Base-by-base conservation (phyloP, 2,797 vertebrate species). In the Sardinella longiceps region DNA sequence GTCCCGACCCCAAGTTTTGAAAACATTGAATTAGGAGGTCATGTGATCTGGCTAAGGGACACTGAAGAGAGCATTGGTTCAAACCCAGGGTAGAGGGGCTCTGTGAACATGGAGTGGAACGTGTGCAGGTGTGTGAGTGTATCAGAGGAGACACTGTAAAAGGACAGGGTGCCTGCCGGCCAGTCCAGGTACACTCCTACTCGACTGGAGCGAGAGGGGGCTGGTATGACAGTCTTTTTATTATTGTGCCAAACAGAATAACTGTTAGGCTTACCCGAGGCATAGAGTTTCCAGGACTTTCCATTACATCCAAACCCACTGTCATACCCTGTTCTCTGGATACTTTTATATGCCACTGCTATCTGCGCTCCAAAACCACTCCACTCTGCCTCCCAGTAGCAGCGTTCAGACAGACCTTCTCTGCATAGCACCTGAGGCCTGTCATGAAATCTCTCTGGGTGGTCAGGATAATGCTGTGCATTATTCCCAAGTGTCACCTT, bases 61-160 rank as follows among this genome's bases (percentile, higher is more conserved):
- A 43, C 43, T 43, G 43, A 7, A 43, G 43, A 43, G 43, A 3
- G 43, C 43, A 3, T 43, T n/a, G n/a, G n/a, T n/a, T n/a, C n/a
- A 43, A 43, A 43, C 43, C 43, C 43, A 43, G 43, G 2, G 0
- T 7, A 43, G 43, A 43, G 43, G 43, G 43, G 43, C 43, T 43
- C 43, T 4, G 43, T 43, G 43, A 43, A 43, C 7, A 43, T 43
- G 66, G 66, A 74, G 30, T 74, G 66, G 66, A 74, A 74, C 30
- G 66, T 74, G 66, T 74, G 30, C 30, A 74, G 66, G 66, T 74
- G 66, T 12, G 66, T 74, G 30, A 74, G 66, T 74, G 66, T 74
- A 30, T 74, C 66, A 74, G 66, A 74, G 66, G 66, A 74, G 66
- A 37, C 66, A 30, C 66, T 74, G 66, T 74, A 74, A 30, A 74